These are phyloP conservation scores for Ormyrus pomaceus DNA, from an alignment of 2,888 invertebrate genomes.

Conservation along the genomic window DNA sequence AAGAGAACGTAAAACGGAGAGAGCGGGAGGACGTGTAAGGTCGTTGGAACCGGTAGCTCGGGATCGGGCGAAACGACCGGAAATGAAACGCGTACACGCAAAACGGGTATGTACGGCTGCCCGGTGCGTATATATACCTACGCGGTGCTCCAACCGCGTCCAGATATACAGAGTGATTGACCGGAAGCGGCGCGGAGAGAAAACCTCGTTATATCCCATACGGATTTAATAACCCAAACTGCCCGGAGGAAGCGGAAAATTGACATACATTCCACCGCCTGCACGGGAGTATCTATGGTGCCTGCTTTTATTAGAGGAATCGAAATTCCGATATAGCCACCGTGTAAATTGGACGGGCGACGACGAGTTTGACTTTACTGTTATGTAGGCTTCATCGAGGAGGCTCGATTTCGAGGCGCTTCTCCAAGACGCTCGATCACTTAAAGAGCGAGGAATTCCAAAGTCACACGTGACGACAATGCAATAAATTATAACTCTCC, in stretches of 20 bases:
- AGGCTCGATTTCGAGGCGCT: too few relatives aligned
- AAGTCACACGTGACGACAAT: too few relatives aligned
- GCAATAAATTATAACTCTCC: too few relatives aligned
- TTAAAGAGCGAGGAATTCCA: too few relatives aligned
- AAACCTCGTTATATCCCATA: slow-evolving; percentile 7
- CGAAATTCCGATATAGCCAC: not conserved
- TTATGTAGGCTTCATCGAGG: too few relatives aligned
- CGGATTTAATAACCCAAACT: not conserved
- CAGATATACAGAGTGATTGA: slow-evolving; percentile 9
- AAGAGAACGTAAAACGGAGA: too few relatives aligned
- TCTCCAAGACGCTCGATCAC: too few relatives aligned
- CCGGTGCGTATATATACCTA: not conserved
- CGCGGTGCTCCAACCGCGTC: not conserved
- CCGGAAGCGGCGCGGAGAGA: slow-evolving; percentile 27
- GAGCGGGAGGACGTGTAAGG: too few relatives aligned
- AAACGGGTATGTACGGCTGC: not conserved
- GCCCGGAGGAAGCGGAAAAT: not conserved
- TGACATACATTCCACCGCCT: not conserved
- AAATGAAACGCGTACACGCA: slow-evolving; percentile 31
- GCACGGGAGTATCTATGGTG: not conserved
- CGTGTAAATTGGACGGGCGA: too few relatives aligned
- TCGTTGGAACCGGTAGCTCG: too few relatives aligned
- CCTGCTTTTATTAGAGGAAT: not conserved
- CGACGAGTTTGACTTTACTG: too few relatives aligned
- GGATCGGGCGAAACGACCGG: not conserved